These are phyloP conservation scores for Heliconius hermathena DNA, from an alignment of 1,140 invertebrate species.

Conservation along the genomic window DNA sequence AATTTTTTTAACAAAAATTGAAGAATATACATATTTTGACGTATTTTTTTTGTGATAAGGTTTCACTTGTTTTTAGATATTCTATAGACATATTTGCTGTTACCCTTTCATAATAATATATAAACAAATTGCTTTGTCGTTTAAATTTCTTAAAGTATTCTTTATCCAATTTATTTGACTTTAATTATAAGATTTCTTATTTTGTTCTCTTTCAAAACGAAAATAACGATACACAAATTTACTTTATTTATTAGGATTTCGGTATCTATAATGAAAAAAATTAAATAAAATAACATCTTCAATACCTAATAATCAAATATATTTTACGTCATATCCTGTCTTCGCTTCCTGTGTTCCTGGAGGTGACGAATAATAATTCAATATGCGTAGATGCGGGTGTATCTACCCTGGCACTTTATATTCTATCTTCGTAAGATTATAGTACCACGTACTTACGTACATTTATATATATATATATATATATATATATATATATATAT, in stretches of 20 bases:
- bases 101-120: background rate
- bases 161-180: no score
- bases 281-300: no score
- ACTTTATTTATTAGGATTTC: no score
- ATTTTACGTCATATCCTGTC: constrained; percentile 44
- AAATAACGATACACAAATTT: no score
- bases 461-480: background rate
- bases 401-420: constrained; percentile 50
- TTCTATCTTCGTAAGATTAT: constrained; percentile 49
- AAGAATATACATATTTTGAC: background rate
- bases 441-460: constrained; percentile 37
- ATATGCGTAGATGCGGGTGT: constrained; percentile 55
- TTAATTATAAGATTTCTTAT: no score
- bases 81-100: background rate
- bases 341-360: constrained; percentile 56
- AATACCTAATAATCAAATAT: background rate
- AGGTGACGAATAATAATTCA: constrained; percentile 66
- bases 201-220: no score
- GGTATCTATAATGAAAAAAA: no score
- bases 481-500: no score
- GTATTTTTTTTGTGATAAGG: background rate
- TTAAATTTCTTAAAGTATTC: no score
- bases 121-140: background rate
- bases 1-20: background rate
- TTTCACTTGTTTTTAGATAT: background rate